Base-by-base conservation (phyloP, 2,888 invertebrate species). In the Cremastinae sp. region DNA sequence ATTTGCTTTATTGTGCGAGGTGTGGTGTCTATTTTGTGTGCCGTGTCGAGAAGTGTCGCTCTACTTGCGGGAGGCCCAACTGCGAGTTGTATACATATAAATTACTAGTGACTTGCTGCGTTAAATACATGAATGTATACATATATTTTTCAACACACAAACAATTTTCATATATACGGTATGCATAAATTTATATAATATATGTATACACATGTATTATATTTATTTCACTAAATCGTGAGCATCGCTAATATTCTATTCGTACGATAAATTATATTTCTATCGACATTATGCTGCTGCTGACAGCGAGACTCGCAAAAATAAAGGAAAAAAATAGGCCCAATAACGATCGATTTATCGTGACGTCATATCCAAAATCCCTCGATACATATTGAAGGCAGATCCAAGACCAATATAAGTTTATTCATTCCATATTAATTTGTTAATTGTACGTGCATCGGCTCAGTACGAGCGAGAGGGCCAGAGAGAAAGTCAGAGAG, bases 1-100 rank as follows among this genome's bases (percentile, higher is more conserved):
- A 56, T 28, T 37, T 58, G 14, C 37, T 8, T 37, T 45, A 79
- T 80, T 84, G 87, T 88, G 88, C 88, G 84, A 88, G 88, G 88
- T 88, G 88, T 88, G 88, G 88, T 88, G 88, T 83, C 86, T 88
- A 88, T 86, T 83, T 86, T 86, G 87, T 88, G 87, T 88, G 84
- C 85, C 85, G 87, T 88, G 84, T 84, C 83, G 81, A 84, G 49
- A 58, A 58, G 84, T 83, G 85, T 84, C 82, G 84, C 83, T 83
- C 83, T 88, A 87, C 86, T 86, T 87, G 85, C 87, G 85, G 84
- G 80, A 81, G 81, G 82, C 79, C 80, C 80, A 81, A 76, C 81
- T 80, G 80, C 77, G 79, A 80, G 72, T 76, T 76, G 64, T 69
- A 62, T 51, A 76, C 72, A 76, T 76, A 68, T 68, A 72, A 59